Base-by-base conservation (phyloP, 2,113 vertebrate species). In the Orientallactaga bullata region DNA sequence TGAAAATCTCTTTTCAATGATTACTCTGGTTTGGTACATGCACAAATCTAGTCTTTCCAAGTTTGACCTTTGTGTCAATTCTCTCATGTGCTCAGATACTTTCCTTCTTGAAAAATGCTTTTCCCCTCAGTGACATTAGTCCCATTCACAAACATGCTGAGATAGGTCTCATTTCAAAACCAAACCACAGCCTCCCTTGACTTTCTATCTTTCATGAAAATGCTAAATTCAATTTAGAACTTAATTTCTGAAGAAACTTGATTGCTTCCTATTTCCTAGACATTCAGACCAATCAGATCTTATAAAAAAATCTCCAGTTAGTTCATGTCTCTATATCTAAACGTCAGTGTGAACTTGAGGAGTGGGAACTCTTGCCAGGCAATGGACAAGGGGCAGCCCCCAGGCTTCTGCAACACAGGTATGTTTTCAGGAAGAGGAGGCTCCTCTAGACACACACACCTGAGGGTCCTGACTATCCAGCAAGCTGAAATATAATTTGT, bases 381-480 rank as follows among this genome's bases (percentile, higher is more conserved):
- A 39, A 28, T 4, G 21, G 72, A 30, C n/a, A 63, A 71, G 30
- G 12, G 63, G 2, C 0, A 0, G 78, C 16, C 18, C 17, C 7
- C 12, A 9, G 32, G 55, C 0, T 28, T 11, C 12, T 66, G 26
- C 7, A 15, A 20, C 18, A 20, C 3, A 13, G 4, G 26, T 6
- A 26, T 12, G 20, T 3, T 81, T 32, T 37, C 21, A 58, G 98
- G 97, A 47, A 97, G 83, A 97, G 96, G 80, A 98, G 89, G 84
- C 91, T 99, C 85, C 98, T 98, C 39, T 99, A 96, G 98, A 99
- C 60, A 99, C 98, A 4, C 98, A 99, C 39, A 99, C 97, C 0
- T 96, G 98, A 80, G 97, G 99, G 2, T 98, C 96, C 61, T 99
- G 96, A 98, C 96, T 9, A 97, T 98, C 78, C 96, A 98, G 76